Conservation (phyloP, 1,140 invertebrate genomes). For the Tyrophagus putrescentiae region DNA sequence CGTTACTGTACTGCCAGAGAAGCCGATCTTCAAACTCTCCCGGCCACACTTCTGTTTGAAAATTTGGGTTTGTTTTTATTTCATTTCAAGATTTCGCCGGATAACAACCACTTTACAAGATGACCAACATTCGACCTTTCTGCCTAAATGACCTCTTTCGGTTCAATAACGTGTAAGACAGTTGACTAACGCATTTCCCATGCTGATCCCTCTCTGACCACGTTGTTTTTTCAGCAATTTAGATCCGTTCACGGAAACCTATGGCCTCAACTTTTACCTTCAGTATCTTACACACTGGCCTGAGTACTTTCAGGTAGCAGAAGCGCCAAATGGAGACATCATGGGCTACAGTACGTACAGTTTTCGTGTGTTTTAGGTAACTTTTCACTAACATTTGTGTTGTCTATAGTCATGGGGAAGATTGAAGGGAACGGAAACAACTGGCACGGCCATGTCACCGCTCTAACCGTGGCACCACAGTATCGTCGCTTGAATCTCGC, state of each 20-base stretch:
- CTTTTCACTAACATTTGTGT: constrained; percentile 23
- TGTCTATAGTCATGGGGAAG: constrained; percentile 86
- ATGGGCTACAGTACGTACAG: constrained; percentile 89
- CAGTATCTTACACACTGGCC: constrained; percentile 96
- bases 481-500: constrained; percentile 80
- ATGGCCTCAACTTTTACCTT: constrained; percentile 91
- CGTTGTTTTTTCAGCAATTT: constrained; percentile 57
- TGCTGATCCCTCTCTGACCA: constrained; percentile 7
- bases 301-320: constrained; percentile 94
- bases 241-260: constrained; percentile 92
- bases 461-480: constrained; percentile 85
- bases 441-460: constrained; percentile 98
- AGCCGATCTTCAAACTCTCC: too few species aligned
- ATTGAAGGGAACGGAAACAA: constrained; percentile 84
- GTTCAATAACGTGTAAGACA: constrained; percentile 85
- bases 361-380: constrained; percentile 18
- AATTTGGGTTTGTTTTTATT: too few species aligned
- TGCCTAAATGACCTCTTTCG: constrained; percentile 84
- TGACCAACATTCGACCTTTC: constrained; percentile 85
- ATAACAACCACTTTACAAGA: too few species aligned
- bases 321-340: constrained; percentile 82
- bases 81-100: too few species aligned
- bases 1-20: too few species aligned
- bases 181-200: constrained; percentile 19
- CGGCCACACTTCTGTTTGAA: too few species aligned